Conservation (phyloP, 2,888 invertebrate genomes). For the Ommatoiulus sabulosus region DNA sequence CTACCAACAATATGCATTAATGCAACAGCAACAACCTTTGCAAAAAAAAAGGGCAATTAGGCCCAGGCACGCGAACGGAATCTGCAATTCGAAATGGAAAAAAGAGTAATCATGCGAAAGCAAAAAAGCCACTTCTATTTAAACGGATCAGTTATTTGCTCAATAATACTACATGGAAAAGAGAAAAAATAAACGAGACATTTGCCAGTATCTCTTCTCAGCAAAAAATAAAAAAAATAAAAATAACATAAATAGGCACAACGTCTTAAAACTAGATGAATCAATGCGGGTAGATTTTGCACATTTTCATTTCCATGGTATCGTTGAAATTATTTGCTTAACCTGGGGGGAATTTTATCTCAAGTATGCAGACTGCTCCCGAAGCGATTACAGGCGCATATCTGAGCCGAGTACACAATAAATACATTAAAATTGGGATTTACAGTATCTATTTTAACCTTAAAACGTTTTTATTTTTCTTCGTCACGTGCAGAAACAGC, state of each 20-base stretch:
- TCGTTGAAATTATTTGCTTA: constrained; percentile 21
- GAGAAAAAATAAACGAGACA: not conserved
- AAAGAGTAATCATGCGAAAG: not conserved
- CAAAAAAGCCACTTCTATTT: not conserved
- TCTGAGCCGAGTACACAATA: not conserved
- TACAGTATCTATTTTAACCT: not conserved
- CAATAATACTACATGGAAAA: not conserved
- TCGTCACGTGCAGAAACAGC: not conserved
- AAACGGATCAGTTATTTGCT: not conserved
- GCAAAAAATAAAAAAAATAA: no score
- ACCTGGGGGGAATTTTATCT: constrained; percentile 8
- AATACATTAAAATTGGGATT: constrained; percentile 13
- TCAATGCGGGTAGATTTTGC: not conserved
- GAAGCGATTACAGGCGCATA: not conserved
- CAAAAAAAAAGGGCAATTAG: not conserved
- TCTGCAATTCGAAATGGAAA: not conserved
- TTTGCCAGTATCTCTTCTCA: not conserved
- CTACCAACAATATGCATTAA: no score
- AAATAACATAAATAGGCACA: not conserved
- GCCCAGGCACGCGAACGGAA: not conserved
- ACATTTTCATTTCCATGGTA: not conserved
- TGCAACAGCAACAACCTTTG: no score
- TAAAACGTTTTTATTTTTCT: not conserved
- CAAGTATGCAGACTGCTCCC: not conserved
- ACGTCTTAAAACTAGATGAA: not conserved